Base-by-base conservation (phyloP, 2,797 vertebrate genomes). In the Caiman crocodilus region DNA sequence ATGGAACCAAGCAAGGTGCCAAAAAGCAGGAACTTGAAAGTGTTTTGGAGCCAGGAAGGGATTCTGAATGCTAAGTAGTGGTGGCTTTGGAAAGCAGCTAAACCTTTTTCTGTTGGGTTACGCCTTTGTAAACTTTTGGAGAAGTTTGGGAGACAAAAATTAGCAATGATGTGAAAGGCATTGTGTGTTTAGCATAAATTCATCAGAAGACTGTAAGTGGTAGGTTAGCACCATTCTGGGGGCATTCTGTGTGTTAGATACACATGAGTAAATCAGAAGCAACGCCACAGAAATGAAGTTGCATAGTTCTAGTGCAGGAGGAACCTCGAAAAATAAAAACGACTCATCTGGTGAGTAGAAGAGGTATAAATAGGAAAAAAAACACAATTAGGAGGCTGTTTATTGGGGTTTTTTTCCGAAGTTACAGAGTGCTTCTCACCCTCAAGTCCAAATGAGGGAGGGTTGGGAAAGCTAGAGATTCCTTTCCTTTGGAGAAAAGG, bases 41-140 rank as follows among this genome's bases (percentile, higher is more conserved):
- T 4, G 20, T 67, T 15, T 55, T 75, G 69, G 81, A 84, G 55
- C 2, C 20, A 42, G 32, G 42, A 76, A 86, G 14, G 0, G 23
- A 0, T 0, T 63, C 56, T 63, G 25, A 87, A 42, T 13, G 5
- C 30, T 69, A 30, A 76, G 71, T 85, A 90, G 85, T 60, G 1
- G 77, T 94, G 95, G 90, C 84, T 80, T 84, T 81, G 14, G 95
- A 87, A 96, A 90, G 67, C 85, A 92, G 90, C 87, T 87, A 85
- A 58, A 82, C 85, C 60, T 85, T 85, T 67, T 80, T 90, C 60
- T 0, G 26, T 91, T 90, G 87, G 14, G 89, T 93, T 95, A 92
- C 93, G 90, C 63, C 10, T 58, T 32, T 35, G 85, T 1, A 91
- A 84, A 21, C 91, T 69, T 82, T 1, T 1, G 79, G 80, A 73